Conservation (phyloP, 1,140 invertebrate genomes). For the Thaumatotibia leucotreta region DNA sequence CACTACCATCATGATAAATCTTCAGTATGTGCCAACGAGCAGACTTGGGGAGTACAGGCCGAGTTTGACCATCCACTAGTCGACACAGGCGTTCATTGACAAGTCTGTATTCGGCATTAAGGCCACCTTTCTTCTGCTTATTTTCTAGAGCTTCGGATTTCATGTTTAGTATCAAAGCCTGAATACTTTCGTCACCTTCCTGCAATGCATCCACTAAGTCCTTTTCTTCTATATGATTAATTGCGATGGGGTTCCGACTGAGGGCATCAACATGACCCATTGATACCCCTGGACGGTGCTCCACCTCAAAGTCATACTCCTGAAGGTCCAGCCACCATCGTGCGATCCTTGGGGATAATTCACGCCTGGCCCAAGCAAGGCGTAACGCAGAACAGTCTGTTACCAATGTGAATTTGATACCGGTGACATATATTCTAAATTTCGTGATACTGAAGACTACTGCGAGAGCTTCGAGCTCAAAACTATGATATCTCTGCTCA, state of each 20-base stretch:
- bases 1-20: constrained; percentile 3
- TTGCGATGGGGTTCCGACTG: constrained; percentile 25
- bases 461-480: constrained; percentile 2
- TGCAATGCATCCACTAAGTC: neutral
- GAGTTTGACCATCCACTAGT: neutral
- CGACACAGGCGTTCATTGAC: neutral
- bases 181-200: neutral
- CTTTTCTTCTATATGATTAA: constrained; percentile 4
- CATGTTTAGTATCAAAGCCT: neutral
- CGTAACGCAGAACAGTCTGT: constrained; percentile 16
- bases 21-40: constrained; percentile 10
- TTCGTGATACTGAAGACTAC: neutral
- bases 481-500: constrained; percentile 13
- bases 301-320: constrained; percentile 34
- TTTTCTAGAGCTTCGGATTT: neutral
- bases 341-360: constrained; percentile 31
- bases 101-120: neutral
- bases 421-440: constrained; percentile 1
- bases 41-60: neutral
- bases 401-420: neutral
- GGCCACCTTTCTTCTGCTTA: neutral
- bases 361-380: constrained; percentile 16
- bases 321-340: constrained; percentile 35
- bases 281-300: constrained; percentile 28
- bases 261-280: constrained; percentile 37